Evolutionary conservation across 2,113 vertebrate species (phyloP).

Genomic region (Platichthys flesus): DNA sequence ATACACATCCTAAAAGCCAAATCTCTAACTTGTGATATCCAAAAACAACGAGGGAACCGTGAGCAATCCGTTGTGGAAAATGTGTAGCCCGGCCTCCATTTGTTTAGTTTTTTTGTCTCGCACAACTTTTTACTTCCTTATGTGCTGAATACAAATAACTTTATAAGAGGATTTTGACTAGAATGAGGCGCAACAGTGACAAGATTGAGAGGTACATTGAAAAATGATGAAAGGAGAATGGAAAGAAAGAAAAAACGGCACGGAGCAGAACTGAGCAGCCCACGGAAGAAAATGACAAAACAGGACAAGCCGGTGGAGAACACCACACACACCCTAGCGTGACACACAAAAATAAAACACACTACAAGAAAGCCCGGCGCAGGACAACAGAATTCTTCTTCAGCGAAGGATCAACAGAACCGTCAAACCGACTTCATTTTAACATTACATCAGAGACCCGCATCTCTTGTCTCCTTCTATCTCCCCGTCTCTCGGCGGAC

Average conservation of each 20-base stretch:
- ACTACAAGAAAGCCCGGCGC: not conserved
- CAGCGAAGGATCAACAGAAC: conserved; percentile 51
- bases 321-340: not conserved
- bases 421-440: conserved; percentile 67
- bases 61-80: conserved; percentile 31
- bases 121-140: conserved; percentile 38
- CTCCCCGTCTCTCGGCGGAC: conserved; percentile 35
- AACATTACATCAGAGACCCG: conserved; percentile 59
- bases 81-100: conserved; percentile 1
- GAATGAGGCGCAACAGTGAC: conserved; percentile 44
- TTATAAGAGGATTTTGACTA: conserved; percentile 48
- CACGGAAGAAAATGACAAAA: conserved; percentile 19
- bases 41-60: conserved; percentile 28
- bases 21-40: conserved; percentile 30
- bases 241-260: conserved; percentile 1
- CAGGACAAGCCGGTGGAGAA: not conserved
- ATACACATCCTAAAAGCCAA: conserved; percentile 18
- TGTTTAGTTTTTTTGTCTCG: too few species aligned
- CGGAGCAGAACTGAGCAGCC: not conserved
- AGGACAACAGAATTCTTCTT: conserved; percentile 6
- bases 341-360: not conserved
- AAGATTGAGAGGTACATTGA: conserved; percentile 31
- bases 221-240: conserved; percentile 40
- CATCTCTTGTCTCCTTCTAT: conserved; percentile 51
- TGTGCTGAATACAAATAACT: conserved; percentile 48